Percentiles rank a stretch among this genome's conserved stretches.
phyloP scores from a whole-genome alignment of 2,113 vertebrate species.

The Prunella fulvescens region DNA sequence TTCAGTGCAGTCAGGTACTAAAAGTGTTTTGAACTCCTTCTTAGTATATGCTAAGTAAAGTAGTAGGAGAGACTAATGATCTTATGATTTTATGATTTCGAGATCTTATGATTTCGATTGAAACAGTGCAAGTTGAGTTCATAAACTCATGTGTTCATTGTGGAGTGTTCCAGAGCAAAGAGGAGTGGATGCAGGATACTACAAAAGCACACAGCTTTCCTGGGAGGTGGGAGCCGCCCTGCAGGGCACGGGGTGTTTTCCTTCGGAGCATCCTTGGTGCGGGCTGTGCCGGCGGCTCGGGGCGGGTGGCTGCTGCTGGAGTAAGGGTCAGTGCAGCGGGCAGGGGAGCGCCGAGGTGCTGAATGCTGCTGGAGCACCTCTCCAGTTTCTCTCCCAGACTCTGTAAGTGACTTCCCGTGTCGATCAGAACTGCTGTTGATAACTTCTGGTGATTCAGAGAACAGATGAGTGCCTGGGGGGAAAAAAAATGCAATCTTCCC shows the following conservation, averaged over 20 bases:
- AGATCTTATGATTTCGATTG: background rate
- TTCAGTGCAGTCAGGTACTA: background rate
- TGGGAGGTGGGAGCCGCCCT: accelerated
- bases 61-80: background rate
- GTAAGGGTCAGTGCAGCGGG: accelerated
- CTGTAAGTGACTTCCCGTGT: accelerated
- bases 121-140: background rate
- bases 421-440: background rate
- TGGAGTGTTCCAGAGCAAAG: background rate
- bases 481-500: accelerated
- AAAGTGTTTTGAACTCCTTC: background rate
- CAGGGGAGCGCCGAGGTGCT: background rate
- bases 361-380: background rate
- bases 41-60: background rate
- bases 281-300: background rate
- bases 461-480: background rate
- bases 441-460: background rate
- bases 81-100: background rate
- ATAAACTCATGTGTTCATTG: background rate
- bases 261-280: accelerated
- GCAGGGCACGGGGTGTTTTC: background rate
- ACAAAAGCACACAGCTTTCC: background rate
- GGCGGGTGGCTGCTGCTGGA: background rate
- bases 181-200: background rate
- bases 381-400: background rate